Evolutionary conservation across 1,140 invertebrate species (phyloP), one percentile per base, ranked within the genome.

Genomic region (Stratiolaelaps scimitus): DNA sequence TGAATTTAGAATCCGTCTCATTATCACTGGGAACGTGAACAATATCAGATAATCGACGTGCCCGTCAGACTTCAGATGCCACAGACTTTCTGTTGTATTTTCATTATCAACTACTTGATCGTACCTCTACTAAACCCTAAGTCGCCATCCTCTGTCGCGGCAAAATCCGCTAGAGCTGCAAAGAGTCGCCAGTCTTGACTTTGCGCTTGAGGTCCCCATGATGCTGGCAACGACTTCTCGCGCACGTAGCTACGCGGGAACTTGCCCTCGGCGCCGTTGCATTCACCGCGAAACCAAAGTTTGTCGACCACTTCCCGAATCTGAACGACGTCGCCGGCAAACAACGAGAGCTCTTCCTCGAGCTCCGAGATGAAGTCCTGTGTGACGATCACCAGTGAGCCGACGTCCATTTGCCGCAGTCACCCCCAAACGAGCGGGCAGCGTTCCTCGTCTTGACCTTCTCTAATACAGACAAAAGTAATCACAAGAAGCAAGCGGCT

Each of bases 331-430:
- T 72, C 69, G 13, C 66, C 69, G 0, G 48, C 13, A 45, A 53
- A 64, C 7, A 68, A 34, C 2, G 70, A 56, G 26, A 70, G 65
- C 48, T 71, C 70, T 20, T 46, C 67, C 23, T 66, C 65, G 19
- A 67, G 66, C 43, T 70, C 68, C 6, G 67, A 65, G 4, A 47
- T 65, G 43, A 71, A 71, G n/a, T 71, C 68, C 46, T 69, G 67
- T 5, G 68, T 34, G 53, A 66, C 68, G 53, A 65, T 65, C 10
- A 68, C 68, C 13, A 70, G 23, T 26, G 53, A 60, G 20, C 53
- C 53, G 20, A 60, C 53, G 34, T 60, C 53, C 53, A 60, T 60
- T 34, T 60, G 53, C 17, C 7, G 47, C 19, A 40, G 34, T 40
- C 34, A 40, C 34, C 34, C 34, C 34, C 10, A 6, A 40, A 40